Evolutionary conservation across 2,113 vertebrate genomes (phyloP), one percentile per base, ranked within the genome.

Genomic region (Nesogale talazaci): DNA sequence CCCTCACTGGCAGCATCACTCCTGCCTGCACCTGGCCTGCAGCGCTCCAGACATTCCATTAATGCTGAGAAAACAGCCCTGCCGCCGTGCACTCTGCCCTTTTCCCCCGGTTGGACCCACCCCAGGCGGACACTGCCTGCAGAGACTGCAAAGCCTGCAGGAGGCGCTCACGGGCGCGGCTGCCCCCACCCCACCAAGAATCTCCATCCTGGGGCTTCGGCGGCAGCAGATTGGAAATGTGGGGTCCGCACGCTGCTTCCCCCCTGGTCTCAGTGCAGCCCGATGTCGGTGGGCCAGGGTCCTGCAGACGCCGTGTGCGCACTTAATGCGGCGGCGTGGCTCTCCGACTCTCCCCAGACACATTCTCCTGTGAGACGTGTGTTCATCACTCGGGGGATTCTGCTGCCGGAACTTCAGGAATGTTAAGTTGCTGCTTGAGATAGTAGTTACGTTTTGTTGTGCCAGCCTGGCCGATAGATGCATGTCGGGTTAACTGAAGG

Each of bases 341-440:
- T 90, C 56, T 63, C 20, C 70, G 86, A 94, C 89, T 89, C 34
- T 86, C 81, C 85, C 90, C 88, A 88, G 23, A 5, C 10, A 10
- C 5, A 65, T 90, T 90, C 70, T 57, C 80, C 65, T 88, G 59
- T 81, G 59, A 94, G n/a, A 70, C 82, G 92, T 97, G 84, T 89
- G 92, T 97, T 86, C 89, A 86, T 97, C 97, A 95, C 93, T 97
- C n/a, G 8, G 27, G 25, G 91, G 84, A 84, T 61, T 86, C 70
- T 87, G 83, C 78, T 85, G 83, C 0, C 1, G 91, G 93, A 95
- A 96, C 87, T 96, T 91, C 91, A 91, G 86, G 94, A 93, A 94
- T 97, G 1, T 7, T 95, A 94, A 97, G 87, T 93, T 93, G 91
- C 79, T 96, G 42, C 42, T 5, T 46, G 42, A 46, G 42, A 46